Evolutionary conservation across 2,888 invertebrate genomes (phyloP).

Genomic region (Eurois occulta): DNA sequence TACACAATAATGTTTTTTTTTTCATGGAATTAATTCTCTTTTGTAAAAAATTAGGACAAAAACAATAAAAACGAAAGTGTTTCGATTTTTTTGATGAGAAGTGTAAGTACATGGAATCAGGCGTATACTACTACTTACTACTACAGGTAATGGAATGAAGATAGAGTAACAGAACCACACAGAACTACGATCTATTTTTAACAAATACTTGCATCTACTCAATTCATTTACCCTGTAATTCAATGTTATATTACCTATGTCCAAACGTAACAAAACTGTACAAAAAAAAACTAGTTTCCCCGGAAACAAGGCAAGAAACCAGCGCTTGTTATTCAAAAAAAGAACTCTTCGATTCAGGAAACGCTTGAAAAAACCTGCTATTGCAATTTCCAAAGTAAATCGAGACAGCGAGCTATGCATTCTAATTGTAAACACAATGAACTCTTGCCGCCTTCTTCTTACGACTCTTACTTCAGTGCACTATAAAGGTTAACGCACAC

Average conservation of each 20-base stretch:
- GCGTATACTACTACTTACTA: background rate
- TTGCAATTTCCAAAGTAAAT: conserved; percentile 74
- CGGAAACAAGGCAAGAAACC: conserved; percentile 18
- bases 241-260: background rate
- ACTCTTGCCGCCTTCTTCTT: conserved; percentile 53
- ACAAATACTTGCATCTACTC: background rate
- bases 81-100: too few species aligned
- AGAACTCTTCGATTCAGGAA: conserved; percentile 41
- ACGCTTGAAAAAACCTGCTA: conserved; percentile 66
- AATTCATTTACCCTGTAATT: background rate
- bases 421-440: conserved; percentile 75
- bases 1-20: too few species aligned
- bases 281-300: conserved; percentile 4
- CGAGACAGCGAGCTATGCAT: conserved; percentile 73
- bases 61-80: too few species aligned
- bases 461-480: conserved; percentile 49
- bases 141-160: background rate
- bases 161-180: background rate
- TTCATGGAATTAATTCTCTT: too few species aligned
- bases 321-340: conserved; percentile 46
- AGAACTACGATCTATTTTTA: background rate
- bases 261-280: conserved; percentile 1
- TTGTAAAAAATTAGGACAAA: too few species aligned
- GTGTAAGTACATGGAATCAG: background rate
- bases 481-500: background rate